phyloP scores from a whole-genome alignment of 1,140 invertebrate species.

The Drosophila suzukii region DNA sequence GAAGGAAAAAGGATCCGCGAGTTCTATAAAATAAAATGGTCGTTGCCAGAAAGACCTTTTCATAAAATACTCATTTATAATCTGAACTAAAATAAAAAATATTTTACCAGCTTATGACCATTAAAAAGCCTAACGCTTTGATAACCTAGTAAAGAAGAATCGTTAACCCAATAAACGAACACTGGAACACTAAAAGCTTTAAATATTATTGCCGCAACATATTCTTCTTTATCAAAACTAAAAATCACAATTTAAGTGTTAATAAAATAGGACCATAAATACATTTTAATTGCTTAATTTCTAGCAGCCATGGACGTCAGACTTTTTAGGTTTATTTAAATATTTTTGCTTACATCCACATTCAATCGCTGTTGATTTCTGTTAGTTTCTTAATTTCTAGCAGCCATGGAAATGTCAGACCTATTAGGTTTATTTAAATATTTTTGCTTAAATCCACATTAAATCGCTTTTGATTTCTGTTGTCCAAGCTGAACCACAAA shows the following conservation, averaged over 20 bases:
- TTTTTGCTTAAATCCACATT: neutral
- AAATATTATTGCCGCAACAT: no score
- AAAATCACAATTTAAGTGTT: neutral
- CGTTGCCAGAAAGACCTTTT: neutral
- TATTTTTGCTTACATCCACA: neutral
- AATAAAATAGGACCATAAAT: neutral
- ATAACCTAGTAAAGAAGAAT: no score
- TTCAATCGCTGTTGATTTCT: neutral
- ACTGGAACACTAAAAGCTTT: no score
- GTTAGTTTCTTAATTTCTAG: neutral
- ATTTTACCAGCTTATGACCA: neutral
- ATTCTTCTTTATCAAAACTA: neutral
- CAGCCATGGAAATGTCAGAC: neutral
- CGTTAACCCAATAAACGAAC: no score
- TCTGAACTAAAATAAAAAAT: neutral
- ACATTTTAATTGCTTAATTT: neutral
- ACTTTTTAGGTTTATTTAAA: no score
- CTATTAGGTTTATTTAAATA: no score
- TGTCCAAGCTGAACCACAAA: neutral
- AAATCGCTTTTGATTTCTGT: neutral
- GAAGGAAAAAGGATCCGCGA: neutral
- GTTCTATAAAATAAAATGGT: neutral
- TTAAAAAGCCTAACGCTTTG: no score
- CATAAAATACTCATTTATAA: neutral
- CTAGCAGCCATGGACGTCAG: neutral